phyloP scores from a whole-genome alignment of 2,113 vertebrate genomes.

The Anhinga anhinga region DNA sequence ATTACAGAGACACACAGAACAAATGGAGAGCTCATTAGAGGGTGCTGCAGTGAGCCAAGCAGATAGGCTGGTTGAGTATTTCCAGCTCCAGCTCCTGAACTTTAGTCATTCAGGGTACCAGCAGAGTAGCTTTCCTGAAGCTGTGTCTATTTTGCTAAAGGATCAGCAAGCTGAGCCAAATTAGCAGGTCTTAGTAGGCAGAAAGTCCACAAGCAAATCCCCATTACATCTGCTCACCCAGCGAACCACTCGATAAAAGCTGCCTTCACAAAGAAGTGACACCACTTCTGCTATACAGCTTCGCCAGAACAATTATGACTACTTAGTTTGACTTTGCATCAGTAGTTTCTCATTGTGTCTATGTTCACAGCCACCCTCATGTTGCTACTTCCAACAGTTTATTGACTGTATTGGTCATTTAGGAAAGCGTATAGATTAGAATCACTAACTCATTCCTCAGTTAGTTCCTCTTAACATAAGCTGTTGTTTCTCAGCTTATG shows the following conservation, averaged over 20 bases:
- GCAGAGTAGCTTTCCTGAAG: not conserved
- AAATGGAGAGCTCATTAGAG: not conserved
- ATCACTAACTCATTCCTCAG: not conserved
- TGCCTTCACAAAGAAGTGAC: not conserved
- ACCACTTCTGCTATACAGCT: not conserved
- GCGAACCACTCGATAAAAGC: not conserved
- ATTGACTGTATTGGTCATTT: not conserved
- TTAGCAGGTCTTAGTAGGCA: not conserved
- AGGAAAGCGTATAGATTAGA: not conserved
- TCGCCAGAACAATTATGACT: not conserved
- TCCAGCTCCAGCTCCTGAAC: not conserved
- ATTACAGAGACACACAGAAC: not conserved
- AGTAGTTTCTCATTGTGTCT: not conserved
- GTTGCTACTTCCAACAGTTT: not conserved
- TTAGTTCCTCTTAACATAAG: not conserved
- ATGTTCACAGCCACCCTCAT: not conserved
- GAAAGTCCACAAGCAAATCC: not conserved
- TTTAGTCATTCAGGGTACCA: not conserved
- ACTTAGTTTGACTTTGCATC: not conserved
- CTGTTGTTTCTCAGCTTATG: not conserved
- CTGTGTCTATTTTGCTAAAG: not conserved
- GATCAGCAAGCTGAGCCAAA: not conserved
- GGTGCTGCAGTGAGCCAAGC: not conserved
- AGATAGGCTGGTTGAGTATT: not conserved
- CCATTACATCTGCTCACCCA: not conserved